Evolutionary conservation across 2,113 vertebrate species (phyloP).

Genomic region (Chiloscyllium plagiosum): DNA sequence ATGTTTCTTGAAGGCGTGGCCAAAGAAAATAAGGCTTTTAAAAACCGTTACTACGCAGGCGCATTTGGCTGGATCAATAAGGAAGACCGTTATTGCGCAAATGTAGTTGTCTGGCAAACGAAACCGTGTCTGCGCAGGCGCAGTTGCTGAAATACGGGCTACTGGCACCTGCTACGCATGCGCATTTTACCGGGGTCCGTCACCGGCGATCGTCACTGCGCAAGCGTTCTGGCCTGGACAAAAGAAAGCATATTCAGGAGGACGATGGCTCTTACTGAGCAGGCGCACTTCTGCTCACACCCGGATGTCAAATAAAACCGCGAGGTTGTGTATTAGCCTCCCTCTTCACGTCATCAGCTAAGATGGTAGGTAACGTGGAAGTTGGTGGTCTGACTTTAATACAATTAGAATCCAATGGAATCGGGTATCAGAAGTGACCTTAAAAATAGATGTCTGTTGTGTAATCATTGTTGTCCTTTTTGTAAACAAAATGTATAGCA

Average conservation of each 20-base stretch:
- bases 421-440: slow-evolving; percentile 37
- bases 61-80: not conserved
- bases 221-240: too few relatives aligned
- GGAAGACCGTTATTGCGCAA: not conserved
- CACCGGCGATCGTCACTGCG: too few relatives aligned
- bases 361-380: slow-evolving; percentile 58
- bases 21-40: not conserved
- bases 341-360: slow-evolving; percentile 56
- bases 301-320: slow-evolving; percentile 57
- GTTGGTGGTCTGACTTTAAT: not conserved
- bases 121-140: not conserved
- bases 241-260: too few relatives aligned
- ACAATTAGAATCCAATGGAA: slow-evolving; percentile 46
- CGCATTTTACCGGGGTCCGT: too few relatives aligned
- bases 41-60: not conserved
- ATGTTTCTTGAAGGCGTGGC: not conserved
- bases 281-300: not conserved
- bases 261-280: not conserved
- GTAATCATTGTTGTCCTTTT: not conserved
- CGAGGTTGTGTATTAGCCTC: slow-evolving; percentile 48
- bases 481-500: too few relatives aligned
- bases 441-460: too few relatives aligned
- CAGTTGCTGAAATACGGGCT: too few relatives aligned
- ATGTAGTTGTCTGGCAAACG: too few relatives aligned
- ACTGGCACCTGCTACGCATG: too few relatives aligned